Evolutionary conservation across 1,140 invertebrate species (phyloP).

Genomic region (Drosophila navojoa): DNA sequence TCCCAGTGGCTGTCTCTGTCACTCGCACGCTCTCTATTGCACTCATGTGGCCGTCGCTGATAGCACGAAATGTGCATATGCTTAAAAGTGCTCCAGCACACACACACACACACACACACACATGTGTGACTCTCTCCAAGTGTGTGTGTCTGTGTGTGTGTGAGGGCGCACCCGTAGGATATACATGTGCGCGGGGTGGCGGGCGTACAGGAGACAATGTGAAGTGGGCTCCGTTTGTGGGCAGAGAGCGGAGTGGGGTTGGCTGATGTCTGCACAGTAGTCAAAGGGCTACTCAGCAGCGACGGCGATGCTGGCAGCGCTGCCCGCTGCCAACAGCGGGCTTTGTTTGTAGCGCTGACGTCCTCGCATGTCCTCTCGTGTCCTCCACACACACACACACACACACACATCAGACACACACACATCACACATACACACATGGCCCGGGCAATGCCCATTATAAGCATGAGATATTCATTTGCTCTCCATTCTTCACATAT

Average conservation of each 20-base stretch:
- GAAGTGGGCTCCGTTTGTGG: slow-evolving; percentile 34
- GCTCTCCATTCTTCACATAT: slow-evolving; percentile 75
- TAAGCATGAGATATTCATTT: slow-evolving; percentile 80
- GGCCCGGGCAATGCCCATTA: slow-evolving; percentile 73
- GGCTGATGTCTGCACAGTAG: slow-evolving; percentile 28
- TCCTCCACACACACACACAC: background rate
- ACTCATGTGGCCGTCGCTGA: slow-evolving; percentile 58
- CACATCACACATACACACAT: background rate
- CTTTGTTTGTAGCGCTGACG: slow-evolving; percentile 9
- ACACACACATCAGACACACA: background rate
- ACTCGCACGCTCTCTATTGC: slow-evolving; percentile 42
- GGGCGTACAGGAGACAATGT: slow-evolving; percentile 33
- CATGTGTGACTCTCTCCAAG: too few relatives aligned
- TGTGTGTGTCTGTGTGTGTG: slow-evolving; percentile 15
- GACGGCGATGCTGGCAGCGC: slow-evolving; percentile 13
- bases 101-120: slow-evolving; percentile 31
- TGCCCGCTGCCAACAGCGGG: background rate
- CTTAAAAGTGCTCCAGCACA: slow-evolving; percentile 64
- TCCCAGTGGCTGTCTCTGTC: slow-evolving; percentile 41
- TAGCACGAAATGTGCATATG: slow-evolving; percentile 81
- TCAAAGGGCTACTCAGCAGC: slow-evolving; percentile 66
- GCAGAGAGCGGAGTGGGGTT: background rate
- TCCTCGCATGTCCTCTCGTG: slow-evolving; percentile 6
- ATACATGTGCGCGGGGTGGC: slow-evolving; percentile 30
- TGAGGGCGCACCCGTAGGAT: slow-evolving; percentile 53